These are phyloP conservation scores for Pipistrellus pipistrellus DNA, from an alignment of 2,797 vertebrate species.

Conservation along the genomic window DNA sequence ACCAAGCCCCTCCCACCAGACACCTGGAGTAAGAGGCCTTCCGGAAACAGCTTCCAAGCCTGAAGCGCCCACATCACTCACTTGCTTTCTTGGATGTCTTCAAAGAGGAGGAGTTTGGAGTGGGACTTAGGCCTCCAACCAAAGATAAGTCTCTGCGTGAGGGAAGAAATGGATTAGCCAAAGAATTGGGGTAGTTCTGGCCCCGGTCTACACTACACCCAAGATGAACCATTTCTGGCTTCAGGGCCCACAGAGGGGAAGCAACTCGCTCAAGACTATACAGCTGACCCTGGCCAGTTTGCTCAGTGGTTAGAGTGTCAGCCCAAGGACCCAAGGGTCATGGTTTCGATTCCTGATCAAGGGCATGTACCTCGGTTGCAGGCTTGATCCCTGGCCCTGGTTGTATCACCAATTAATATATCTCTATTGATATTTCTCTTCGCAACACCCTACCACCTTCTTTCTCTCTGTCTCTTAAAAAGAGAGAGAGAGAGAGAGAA, in stretches of 20 bases:
- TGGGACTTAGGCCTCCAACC: neutral
- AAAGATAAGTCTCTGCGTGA: neutral
- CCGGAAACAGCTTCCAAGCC: constrained; percentile 34
- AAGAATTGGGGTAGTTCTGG: neutral
- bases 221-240: neutral
- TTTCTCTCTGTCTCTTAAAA: too few relatives aligned
- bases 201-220: neutral
- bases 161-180: neutral
- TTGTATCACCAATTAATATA: too few relatives aligned
- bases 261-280: neutral
- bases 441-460: too few relatives aligned
- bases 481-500: too few relatives aligned
- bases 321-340: too few relatives aligned
- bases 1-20: neutral
- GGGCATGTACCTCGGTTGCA: too few relatives aligned
- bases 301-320: too few relatives aligned
- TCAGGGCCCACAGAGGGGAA: neutral
- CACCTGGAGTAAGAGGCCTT: neutral
- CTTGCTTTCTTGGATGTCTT: constrained; percentile 3
- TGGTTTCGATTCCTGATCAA: too few relatives aligned
- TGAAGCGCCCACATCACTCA: neutral
- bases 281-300: neutral
- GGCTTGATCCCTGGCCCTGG: too few relatives aligned
- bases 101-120: neutral
- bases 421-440: too few relatives aligned